phyloP scores from a whole-genome alignment of 1,140 invertebrate species.

The fruit fly (Drosophila melanogaster) region Release_6_plus_ISO1_MT NT_033777.3:10655501-10656000 shows the following conservation, averaged over 20 bases:
- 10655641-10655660: slow-evolving; percentile 32
- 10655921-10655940: slow-evolving; percentile 56
- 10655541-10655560: slow-evolving; percentile 28
- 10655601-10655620: slow-evolving; percentile 5
- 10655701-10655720: background rate
- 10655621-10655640: slow-evolving; percentile 11
- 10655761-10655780: background rate
- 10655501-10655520: slow-evolving; percentile 32
- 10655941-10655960: slow-evolving; percentile 46
- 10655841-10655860: background rate
- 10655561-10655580: slow-evolving; percentile 43
- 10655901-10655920: slow-evolving; percentile 60
- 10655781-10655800: background rate
- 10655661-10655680: slow-evolving; percentile 22
- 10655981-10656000: slow-evolving; percentile 35
- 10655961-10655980: slow-evolving; percentile 53
- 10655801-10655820: background rate
- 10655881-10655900: slow-evolving; percentile 50
- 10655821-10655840: background rate
- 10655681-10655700: background rate
- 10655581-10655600: slow-evolving; percentile 18
- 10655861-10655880: slow-evolving; percentile 37
- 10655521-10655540: slow-evolving; percentile 30
- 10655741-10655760: background rate
- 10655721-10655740: background rate